These are phyloP conservation scores for Ormia ochracea DNA, from an alignment of 2,888 invertebrate genomes.

Conservation along the genomic window DNA sequence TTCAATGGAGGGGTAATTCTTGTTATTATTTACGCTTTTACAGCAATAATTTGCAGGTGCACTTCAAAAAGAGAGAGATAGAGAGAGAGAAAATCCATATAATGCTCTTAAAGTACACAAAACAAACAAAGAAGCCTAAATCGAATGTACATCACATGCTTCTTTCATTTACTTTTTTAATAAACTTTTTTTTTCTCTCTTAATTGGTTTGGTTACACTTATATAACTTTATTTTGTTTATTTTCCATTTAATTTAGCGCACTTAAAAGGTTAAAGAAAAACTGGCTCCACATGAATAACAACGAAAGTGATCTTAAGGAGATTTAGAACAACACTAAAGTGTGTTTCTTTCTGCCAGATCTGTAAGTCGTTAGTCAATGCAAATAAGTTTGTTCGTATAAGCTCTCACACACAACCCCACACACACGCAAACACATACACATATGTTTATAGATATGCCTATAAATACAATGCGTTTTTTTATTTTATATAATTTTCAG, in stretches of 20 bases:
- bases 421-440: not conserved
- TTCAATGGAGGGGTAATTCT: not conserved
- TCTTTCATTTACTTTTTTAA: not conserved
- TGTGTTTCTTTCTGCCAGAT: slow-evolving; percentile 21
- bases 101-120: slow-evolving; percentile 3
- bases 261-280: not conserved
- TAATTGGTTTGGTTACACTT: slow-evolving; percentile 14
- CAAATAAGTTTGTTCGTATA: not conserved
- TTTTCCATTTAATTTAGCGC: not conserved
- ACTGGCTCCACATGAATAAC: slow-evolving; percentile 19
- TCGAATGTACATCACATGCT: slow-evolving; percentile 20
- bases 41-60: not conserved
- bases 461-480: slow-evolving; percentile 41
- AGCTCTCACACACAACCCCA: too few species aligned
- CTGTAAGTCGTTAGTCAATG: slow-evolving; percentile 21
- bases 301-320: slow-evolving; percentile 65
- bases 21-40: not conserved
- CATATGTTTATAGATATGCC: too few species aligned
- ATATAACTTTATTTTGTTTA: slow-evolving; percentile 33
- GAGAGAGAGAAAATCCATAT: not conserved
- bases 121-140: not conserved
- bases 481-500: slow-evolving; percentile 42
- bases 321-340: slow-evolving; percentile 65
- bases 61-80: not conserved
- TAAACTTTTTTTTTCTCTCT: not conserved